Base-by-base conservation (phyloP, 2,113 vertebrate species). In the Catagonus wagneri region DNA sequence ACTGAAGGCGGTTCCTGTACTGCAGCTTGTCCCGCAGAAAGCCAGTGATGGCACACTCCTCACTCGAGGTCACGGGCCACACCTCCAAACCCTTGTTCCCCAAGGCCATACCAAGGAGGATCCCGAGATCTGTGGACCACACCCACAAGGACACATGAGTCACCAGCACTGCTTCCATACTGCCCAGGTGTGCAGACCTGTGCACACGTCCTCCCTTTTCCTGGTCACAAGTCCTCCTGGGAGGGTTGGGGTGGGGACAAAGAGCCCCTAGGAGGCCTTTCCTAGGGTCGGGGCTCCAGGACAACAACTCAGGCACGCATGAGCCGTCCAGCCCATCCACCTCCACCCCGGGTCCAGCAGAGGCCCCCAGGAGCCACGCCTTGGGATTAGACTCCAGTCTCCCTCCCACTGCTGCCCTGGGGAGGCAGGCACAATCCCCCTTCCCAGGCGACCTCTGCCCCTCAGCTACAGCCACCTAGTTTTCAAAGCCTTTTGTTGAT, bases 1-100 rank as follows among this genome's bases (percentile, higher is more conserved):
- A 98, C 93, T 92, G 97, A 29, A 98, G 97, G 65, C 97, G 97
- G 83, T 96, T 94, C 89, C 11, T 83, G 89, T 97, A 97, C 83
- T 97, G 97, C 54, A 98, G 96, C 89, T 97, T 98, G 52, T 94
- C 97, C 66, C 97, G 95, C 39, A 98, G 97, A 63, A 93, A 95
- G 86, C 97, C 96, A 0, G 97, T 98, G 54, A 92, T 8, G 0
- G 76, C 17, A 0, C 97, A 98, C 69, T 96, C 97, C 66, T 98
- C 68, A 0, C 65, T 54, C 89, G 79, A 93, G 29, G 97, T 63
- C 96, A 92, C 8, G 7, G 95, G 81, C 97, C 97, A 95, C 39
- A 94, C 39, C 92, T 97, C 94, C 96, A 94, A 61, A 63, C 61
- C 50, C 93, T 96, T 54, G 3, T 75, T 85, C 74, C 94, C 96